Evolutionary conservation across 2,888 invertebrate genomes (phyloP), one percentile per base, ranked within the genome.

Genomic region (Nomada goodeniana): DNA sequence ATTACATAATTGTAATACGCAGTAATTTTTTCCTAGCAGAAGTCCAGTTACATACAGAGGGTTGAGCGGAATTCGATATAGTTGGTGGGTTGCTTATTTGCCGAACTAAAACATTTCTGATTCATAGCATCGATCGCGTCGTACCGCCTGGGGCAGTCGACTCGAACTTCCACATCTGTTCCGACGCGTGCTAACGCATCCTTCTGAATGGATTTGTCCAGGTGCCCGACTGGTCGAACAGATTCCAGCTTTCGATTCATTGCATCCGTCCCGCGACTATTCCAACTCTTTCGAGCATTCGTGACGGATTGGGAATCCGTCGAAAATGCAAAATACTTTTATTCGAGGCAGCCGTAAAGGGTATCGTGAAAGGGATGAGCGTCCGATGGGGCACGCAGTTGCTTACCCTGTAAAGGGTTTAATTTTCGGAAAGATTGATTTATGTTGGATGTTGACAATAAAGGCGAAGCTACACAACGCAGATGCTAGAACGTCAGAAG

Each of bases 161-260:
- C 53, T 57, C 53, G 44, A 50, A 74, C 42, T 15, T 57, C 57
- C 73, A 68, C 88, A 88, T 88, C 88, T 88, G 88, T 85, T 83
- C 47, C 77, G 73, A 68, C 81, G 71, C 82, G 76, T 82, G 85
- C 74, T 82, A 84, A 80, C 73, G 78, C 70, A 81, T 68, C 68
- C 80, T 65, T 63, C 75, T 68, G 78, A 67, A 86, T 89, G 82
- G 84, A 86, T 85, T 86, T 85, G 79, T 83, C 88, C 87, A 87
- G 88, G 87, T 88, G 89, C 80, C 53, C 82, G 64, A 60, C 53
- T 63, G 69, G 76, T 36, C 82, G 67, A 47, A 52, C 83, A 80
- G 86, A 88, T 88, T 88, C 77, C 70, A 73, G 78, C 61, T 80
- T 85, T 80, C 80, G 80, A 75, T 61, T 82, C 77, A 61, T 52